Evolutionary conservation across 2,797 vertebrate species (phyloP).

Genomic region (Phalloptychus januarius): DNA sequence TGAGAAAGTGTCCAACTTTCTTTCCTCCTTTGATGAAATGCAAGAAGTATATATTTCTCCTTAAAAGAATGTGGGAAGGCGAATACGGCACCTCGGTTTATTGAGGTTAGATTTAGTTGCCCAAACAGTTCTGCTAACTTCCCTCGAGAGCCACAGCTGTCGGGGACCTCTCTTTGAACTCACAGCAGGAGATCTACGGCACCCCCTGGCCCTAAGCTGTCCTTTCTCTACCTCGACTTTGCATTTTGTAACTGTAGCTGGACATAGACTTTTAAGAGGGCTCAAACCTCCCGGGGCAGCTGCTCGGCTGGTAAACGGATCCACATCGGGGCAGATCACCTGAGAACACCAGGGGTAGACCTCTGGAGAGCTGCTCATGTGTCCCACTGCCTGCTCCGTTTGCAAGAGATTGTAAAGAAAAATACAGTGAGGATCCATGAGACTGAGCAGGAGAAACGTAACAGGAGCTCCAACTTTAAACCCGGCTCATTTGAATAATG

Average conservation of each 20-base stretch:
- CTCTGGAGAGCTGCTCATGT: constrained; percentile 73
- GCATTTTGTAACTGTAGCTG: constrained; percentile 76
- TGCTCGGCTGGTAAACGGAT: constrained; percentile 79
- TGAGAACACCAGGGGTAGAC: constrained; percentile 71
- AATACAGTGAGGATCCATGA: constrained; percentile 28
- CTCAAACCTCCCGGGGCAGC: constrained; percentile 77
- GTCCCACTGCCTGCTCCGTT: constrained; percentile 59
- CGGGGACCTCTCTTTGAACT: constrained; percentile 80
- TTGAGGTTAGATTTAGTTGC: constrained; percentile 64
- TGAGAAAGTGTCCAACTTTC: constrained; percentile 1
- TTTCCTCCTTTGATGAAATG: constrained; percentile 32
- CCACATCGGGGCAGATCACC: constrained; percentile 71
- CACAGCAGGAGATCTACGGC: constrained; percentile 70
- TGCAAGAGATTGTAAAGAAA: constrained; percentile 46
- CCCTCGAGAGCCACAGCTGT: constrained; percentile 78
- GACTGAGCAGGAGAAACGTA: constrained; percentile 29
- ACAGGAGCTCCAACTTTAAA: constrained; percentile 33
- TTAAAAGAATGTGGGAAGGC: constrained; percentile 29
- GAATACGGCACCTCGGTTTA: constrained; percentile 46
- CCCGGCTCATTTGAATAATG: constrained; percentile 32
- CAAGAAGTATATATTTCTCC: constrained; percentile 34
- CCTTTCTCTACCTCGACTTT: constrained; percentile 51
- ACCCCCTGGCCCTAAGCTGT: constrained; percentile 49
- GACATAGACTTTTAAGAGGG: constrained; percentile 72
- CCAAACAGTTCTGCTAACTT: constrained; percentile 52